phyloP scores from a whole-genome alignment of 2,888 invertebrate genomes.

The Drosophila multiciliata region DNA sequence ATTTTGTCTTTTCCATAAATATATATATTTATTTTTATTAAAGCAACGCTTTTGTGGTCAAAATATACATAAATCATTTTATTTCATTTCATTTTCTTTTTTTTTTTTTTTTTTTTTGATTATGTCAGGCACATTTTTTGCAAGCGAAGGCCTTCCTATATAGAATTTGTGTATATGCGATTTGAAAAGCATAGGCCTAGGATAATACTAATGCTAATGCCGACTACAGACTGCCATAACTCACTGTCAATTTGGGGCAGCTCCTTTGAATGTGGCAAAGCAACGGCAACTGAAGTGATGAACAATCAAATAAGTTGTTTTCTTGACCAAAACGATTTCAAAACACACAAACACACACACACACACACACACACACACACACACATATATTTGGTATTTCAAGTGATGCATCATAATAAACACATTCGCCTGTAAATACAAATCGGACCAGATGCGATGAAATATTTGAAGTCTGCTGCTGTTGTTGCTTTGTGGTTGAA shows the following conservation, averaged over 20 bases:
- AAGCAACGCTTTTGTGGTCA: conserved; percentile 51
- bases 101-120: background rate
- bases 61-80: conserved; percentile 70
- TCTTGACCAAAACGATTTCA: conserved; percentile 57
- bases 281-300: conserved; percentile 27
- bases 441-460: conserved; percentile 24
- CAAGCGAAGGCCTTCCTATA: conserved; percentile 14
- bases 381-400: conserved; percentile 43
- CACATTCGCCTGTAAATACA: background rate
- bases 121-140: conserved; percentile 38
- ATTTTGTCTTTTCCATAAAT: background rate
- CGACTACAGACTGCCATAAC: conserved; percentile 68
- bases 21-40: conserved; percentile 42
- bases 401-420: conserved; percentile 50
- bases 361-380: conserved; percentile 47
- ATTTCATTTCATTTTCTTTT: background rate
- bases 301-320: conserved; percentile 54
- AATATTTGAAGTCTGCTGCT: conserved; percentile 28
- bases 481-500: conserved; percentile 42
- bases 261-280: conserved; percentile 38
- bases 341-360: conserved; percentile 58
- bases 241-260: conserved; percentile 66
- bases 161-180: conserved; percentile 15
- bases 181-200: conserved; percentile 46
- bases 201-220: conserved; percentile 23